Conservation (phyloP, 2,113 vertebrate genomes). For the Caracal caracal region DNA sequence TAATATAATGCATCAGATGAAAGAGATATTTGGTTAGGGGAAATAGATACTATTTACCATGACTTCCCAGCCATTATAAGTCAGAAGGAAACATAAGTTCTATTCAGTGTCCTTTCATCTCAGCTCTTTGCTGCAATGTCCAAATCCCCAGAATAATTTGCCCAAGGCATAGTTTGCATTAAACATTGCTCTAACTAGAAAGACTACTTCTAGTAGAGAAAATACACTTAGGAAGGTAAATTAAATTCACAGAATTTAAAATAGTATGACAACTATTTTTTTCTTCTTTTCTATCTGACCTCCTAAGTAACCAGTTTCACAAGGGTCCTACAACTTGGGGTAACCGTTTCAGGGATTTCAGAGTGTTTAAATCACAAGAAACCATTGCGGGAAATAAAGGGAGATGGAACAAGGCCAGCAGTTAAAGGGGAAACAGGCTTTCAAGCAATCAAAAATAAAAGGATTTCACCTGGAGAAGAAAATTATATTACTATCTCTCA, state of each 20-base stretch:
- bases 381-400: neutral
- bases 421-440: neutral
- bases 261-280: neutral
- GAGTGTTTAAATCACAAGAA: neutral
- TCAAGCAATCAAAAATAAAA: neutral
- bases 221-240: slow-evolving; percentile 24
- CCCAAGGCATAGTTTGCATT: neutral
- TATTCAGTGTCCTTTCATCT: slow-evolving; percentile 1
- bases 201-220: neutral
- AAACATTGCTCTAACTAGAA: neutral
- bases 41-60: slow-evolving; percentile 35
- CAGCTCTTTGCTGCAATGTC: slow-evolving; percentile 25
- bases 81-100: slow-evolving; percentile 38
- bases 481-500: neutral
- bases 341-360: neutral
- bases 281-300: neutral
- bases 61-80: slow-evolving; percentile 32
- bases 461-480: neutral
- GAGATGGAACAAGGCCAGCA: neutral
- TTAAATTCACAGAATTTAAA: slow-evolving; percentile 56
- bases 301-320: neutral
- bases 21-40: slow-evolving; percentile 34
- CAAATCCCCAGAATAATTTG: slow-evolving; percentile 48
- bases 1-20: slow-evolving; percentile 27
- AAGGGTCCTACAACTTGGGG: neutral